Percentiles rank a stretch among this genome's conserved stretches.
Conservation (phyloP, 2,113 vertebrate genomes). For the Spermophilus dauricus region DNA sequence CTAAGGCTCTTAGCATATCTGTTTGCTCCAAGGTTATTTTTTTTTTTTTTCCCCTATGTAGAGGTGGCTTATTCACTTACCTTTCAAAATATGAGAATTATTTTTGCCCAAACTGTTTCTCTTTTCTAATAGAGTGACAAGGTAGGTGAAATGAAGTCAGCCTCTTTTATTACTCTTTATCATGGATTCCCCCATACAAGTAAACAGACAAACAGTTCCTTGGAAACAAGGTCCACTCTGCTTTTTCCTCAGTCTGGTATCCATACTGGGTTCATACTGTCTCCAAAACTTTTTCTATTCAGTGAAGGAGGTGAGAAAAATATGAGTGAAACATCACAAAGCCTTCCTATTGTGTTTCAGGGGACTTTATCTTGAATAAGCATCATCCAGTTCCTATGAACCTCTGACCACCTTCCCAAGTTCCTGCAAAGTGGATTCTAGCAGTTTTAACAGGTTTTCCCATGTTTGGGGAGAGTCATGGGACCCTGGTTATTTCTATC, state of each 20-base stretch:
- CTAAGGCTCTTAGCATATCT: no score
- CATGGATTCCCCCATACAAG: neutral
- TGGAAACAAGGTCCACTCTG: neutral
- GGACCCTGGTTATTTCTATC: neutral
- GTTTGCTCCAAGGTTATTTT: neutral
- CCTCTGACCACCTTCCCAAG: neutral
- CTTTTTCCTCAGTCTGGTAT: neutral
- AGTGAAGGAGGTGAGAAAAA: neutral
- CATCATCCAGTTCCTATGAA: neutral
- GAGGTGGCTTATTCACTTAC: neutral
- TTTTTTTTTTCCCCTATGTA: neutral
- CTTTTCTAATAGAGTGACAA: neutral
- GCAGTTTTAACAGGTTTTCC: neutral
- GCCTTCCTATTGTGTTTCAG: accelerated
- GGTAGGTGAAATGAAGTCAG: neutral
- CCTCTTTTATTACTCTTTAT: neutral
- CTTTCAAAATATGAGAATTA: neutral
- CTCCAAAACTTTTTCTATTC: neutral
- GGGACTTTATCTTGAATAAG: neutral
- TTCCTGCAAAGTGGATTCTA: neutral
- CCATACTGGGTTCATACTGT: neutral
- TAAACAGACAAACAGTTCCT: neutral
- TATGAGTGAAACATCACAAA: neutral
- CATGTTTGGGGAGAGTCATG: neutral
- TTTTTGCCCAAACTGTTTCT: neutral